Base-by-base conservation (phyloP, 2,797 vertebrate species). In the Sternotherus odoratus region DNA sequence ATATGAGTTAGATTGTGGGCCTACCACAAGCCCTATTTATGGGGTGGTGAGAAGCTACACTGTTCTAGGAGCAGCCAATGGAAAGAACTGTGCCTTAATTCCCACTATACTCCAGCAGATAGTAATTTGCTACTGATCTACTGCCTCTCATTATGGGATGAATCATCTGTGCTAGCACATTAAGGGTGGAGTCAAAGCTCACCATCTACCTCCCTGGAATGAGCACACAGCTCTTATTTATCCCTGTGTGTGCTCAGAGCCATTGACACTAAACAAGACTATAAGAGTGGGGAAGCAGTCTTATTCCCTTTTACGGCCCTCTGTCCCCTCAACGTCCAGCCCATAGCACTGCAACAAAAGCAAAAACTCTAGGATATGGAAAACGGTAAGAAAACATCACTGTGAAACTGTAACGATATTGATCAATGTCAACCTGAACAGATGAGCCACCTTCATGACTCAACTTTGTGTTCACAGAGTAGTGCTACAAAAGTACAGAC, bases 71-170 rank as follows among this genome's bases (percentile, higher is more conserved):
- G 16, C 51, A 78, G 16, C 53, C 23, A 72, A 49, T 12, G 69
- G 49, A 81, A 1, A 21, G 66, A 60, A 30, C 30, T 48, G 13
- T 50, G 39, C 48, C 36, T 10, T 69, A 54, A 17, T 8, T 77
- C 30, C 50, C 33, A 17, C 43, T 8, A 4, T 77, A 36, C 33
- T 77, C 50, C 50, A 69, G 33, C n/a, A 49, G 30, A 30, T 53
- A 77, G 72, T 75, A 26, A 77, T 23, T 48, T 36, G 6, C 2
- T 51, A 6, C 10, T 51, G 33, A 30, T 5, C 30, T 0, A 24
- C 1, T 15, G 23, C 1, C n/a, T 54, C 2, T 2, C 6, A 10
- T n/a, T 8, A 50, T 53, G 7, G 1, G 12, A 23, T 12, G 11
- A 10, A 23, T 28, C 15, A 48, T 50, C 75, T 72, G 48, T 16